These are phyloP conservation scores for Lordiphosa collinella DNA, from an alignment of 1,140 invertebrate species.

Conservation along the genomic window DNA sequence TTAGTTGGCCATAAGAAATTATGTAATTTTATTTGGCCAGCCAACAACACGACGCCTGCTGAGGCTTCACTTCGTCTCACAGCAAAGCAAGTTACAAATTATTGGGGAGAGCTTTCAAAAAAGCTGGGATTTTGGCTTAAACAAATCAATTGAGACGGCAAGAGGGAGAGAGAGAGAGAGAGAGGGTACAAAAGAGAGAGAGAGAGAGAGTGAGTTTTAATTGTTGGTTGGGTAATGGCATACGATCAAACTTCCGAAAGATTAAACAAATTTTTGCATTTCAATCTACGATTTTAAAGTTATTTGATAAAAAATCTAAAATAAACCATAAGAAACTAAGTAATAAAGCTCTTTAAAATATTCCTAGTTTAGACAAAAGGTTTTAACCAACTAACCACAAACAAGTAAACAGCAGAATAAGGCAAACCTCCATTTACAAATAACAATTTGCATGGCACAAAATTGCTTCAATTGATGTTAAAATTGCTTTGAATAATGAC, in stretches of 20 bases:
- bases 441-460: too few species aligned
- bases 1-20: conserved; percentile 47
- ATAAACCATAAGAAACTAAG: too few species aligned
- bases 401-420: too few species aligned
- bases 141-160: conserved; percentile 29
- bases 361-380: too few species aligned
- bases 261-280: neutral
- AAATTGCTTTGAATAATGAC: too few species aligned
- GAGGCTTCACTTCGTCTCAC: neutral
- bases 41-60: conserved; percentile 9
- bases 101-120: conserved; percentile 30
- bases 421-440: too few species aligned
- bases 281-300: too few species aligned
- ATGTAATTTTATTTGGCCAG: conserved; percentile 60
- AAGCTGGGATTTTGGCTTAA: conserved; percentile 42
- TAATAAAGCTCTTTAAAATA: too few species aligned
- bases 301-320: too few species aligned
- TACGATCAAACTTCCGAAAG: neutral
- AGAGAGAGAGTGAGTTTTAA: conserved; percentile 9
- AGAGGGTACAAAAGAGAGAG: neutral
- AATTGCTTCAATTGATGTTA: too few species aligned
- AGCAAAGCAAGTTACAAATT: conserved; percentile 6
- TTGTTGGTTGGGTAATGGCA: conserved; percentile 20
- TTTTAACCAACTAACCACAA: too few species aligned
- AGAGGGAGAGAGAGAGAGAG: neutral